phyloP scores from a whole-genome alignment of 2,888 invertebrate genomes.

The Temnothorax ravouxi region DNA sequence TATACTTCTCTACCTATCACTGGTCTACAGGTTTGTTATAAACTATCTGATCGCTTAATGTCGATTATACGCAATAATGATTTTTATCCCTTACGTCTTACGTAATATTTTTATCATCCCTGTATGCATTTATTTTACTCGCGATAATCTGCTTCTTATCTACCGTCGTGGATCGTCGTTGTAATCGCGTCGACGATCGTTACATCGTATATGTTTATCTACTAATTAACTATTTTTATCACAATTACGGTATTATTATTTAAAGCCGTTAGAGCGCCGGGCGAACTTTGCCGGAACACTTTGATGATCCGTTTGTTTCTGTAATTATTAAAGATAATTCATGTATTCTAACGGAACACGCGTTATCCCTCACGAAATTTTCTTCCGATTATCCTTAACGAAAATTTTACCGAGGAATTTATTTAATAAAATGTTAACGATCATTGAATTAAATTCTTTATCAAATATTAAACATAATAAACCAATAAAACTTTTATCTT shows the following conservation, averaged over 20 bases:
- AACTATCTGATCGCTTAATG: constrained; percentile 71
- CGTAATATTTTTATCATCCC: constrained; percentile 53
- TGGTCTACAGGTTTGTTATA: constrained; percentile 54
- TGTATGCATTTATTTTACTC: constrained; percentile 60
- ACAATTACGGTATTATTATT: constrained; percentile 82
- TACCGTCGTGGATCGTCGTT: constrained; percentile 63
- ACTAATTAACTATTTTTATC: constrained; percentile 78
- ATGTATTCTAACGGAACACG: not conserved
- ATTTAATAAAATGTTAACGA: not conserved
- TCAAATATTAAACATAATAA: not conserved
- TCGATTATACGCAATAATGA: constrained; percentile 70
- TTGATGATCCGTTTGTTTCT: constrained; percentile 38
- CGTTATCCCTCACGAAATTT: constrained; percentile 1
- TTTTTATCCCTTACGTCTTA: constrained; percentile 54
- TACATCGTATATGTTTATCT: constrained; percentile 54
- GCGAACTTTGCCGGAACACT: constrained; percentile 41
- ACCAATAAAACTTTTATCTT: not conserved
- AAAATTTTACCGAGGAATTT: constrained; percentile 7
- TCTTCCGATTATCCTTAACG: constrained; percentile 14
- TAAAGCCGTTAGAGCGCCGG: constrained; percentile 55
- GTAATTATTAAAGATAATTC: constrained; percentile 43
- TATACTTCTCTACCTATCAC: constrained; percentile 54
- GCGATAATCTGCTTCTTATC: constrained; percentile 63
- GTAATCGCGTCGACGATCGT: constrained; percentile 64
- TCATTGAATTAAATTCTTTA: not conserved